Conservation (phyloP, 2,888 invertebrate genomes). For the Rhopalosiphum nymphaeae region DNA sequence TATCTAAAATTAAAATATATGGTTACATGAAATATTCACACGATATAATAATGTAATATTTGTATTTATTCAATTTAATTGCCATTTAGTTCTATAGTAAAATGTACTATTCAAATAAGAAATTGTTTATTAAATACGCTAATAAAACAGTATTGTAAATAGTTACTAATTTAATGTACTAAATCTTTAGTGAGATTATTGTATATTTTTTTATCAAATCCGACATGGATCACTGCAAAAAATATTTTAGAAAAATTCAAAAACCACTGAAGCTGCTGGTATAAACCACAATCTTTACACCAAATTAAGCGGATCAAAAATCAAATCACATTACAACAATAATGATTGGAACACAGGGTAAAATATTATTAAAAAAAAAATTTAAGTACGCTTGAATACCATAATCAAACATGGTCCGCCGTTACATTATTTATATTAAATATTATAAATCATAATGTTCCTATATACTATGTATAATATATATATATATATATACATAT, state of each 20-base stretch:
- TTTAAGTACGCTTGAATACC: neutral
- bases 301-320: neutral
- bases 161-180: neutral
- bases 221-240: neutral
- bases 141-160: neutral
- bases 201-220: neutral
- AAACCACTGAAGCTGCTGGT: neutral
- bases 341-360: neutral
- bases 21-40: neutral
- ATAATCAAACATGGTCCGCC: neutral
- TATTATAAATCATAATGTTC: neutral
- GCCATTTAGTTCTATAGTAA: neutral
- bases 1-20: too few species aligned
- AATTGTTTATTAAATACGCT: neutral
- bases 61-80: neutral
- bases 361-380: neutral
- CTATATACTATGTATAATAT: neutral
- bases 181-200: neutral
- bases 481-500: neutral
- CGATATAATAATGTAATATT: neutral
- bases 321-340: neutral
- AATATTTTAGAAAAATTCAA: neutral
- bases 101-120: neutral
- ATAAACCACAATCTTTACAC: neutral
- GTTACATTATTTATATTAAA: neutral